Base-by-base conservation (phyloP, 2,888 invertebrate species). In the Odontocolon sp. region DNA sequence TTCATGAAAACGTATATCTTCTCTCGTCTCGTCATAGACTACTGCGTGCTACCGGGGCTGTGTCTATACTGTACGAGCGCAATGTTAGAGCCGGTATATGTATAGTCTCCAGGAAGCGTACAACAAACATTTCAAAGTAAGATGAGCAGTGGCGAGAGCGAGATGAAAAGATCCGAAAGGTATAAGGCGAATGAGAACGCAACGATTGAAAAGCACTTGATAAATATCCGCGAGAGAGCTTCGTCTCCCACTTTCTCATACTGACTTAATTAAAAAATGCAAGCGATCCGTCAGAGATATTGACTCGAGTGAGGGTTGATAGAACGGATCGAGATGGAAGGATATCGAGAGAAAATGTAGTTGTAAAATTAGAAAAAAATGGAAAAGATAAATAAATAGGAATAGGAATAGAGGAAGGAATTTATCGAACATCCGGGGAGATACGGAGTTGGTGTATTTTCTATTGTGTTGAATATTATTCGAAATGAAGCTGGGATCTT, bases 61-160 rank as follows among this genome's bases (percentile, higher is more conserved):
- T 23, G 26, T 16, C 23, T 31, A 9, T 33, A 6, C 23, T 23
- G 18, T 1, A 16, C 31, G 33, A 45, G 9, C 33, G 50, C 28
- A 80, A 71, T 64, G 54, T 23, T 40, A 42, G n/a, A 66, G 21
- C 26, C 11, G 16, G 5, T 28, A 52, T 18, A 18, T 26, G 28
- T 33, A 31, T 31, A n/a, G n/a, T 33, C 11, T n/a, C 36, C 28
- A 61, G 61, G 23, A 71, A 33, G 38, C 79, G 59, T 64, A 76
- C 74, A 79, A 77, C 79, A 80, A 84, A 75, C 81, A 86, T 84
- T 79, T 83, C 78, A 82, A 85, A 85, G 83, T 84, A 76, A 82
- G 81, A 85, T 82, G 79, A 82, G 74, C 45, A 28, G 16, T 3
- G 6, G 33, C 23, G n/a, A 6, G 36, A 21, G 36, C n/a, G n/a